These are phyloP conservation scores for Perccottus glenii DNA, from an alignment of 2,113 vertebrate species.

Conservation along the genomic window DNA sequence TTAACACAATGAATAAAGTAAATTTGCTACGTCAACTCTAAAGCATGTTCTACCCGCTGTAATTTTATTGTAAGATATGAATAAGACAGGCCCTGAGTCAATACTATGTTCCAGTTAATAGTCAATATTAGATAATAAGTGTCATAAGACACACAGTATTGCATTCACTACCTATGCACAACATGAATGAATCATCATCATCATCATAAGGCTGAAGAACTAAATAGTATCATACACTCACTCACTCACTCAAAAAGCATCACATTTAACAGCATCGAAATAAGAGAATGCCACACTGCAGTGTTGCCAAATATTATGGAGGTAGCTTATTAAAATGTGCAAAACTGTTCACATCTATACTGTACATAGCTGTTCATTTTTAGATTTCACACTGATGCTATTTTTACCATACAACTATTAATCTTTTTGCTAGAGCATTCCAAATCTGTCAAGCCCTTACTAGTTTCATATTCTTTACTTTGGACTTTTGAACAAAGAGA, in stretches of 20 bases:
- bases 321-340: neutral
- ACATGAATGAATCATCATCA: conserved; percentile 50
- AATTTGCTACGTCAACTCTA: too few species aligned
- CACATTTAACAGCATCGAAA: conserved; percentile 73
- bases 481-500: conserved; percentile 24
- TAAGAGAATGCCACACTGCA: conserved; percentile 41
- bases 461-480: conserved; percentile 8
- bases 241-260: conserved; percentile 72
- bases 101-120: too few species aligned
- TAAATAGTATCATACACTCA: too few species aligned
- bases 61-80: too few species aligned
- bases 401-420: too few species aligned
- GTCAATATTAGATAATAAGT: too few species aligned
- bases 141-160: too few species aligned
- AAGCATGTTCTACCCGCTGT: too few species aligned
- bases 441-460: conserved; percentile 53
- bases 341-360: neutral
- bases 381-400: too few species aligned
- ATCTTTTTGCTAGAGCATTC: conserved; percentile 32
- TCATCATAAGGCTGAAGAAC: conserved; percentile 38
- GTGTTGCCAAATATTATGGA: conserved; percentile 40
- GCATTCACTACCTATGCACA: too few species aligned
- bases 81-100: too few species aligned
- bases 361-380: neutral
- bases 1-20: neutral